Base-by-base conservation (phyloP, 2,797 vertebrate species). In the Manis crassicaudata region DNA sequence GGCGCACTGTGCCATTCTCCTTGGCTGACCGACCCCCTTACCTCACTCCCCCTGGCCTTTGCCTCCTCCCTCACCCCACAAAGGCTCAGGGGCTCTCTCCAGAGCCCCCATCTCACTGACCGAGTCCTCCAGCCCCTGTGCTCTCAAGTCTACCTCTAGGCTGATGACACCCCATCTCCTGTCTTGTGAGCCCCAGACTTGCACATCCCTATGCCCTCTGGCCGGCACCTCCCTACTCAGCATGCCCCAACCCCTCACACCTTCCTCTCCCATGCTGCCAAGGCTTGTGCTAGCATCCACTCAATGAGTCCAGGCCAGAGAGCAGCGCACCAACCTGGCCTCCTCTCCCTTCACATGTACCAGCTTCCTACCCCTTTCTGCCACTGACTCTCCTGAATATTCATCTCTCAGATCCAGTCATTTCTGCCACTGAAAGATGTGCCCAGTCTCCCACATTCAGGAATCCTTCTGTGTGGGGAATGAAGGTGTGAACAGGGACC, bases 291-390 rank as follows among this genome's bases (percentile, higher is more conserved):
- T 43, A 16, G 60, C 0, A 4, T 29, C 35, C 21, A 27, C 13
- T 25, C 20, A 46, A 3, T n/a, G 77, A 73, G 18, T 3, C 20
- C 70, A 73, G 70, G 23, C 37, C 20, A 37, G 11, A 52, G 32
- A 60, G 7, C 0, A 0, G 25, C 40, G 68, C 10, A 23, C 56
- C n/a, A 29, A 5, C 23, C 9, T 32, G 10, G 32, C 52, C 40
- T 43, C 27, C 6, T 32, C 46, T 18, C 13, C 63, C n/a, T n/a
- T 52, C 32, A 17, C 20, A 27, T 6, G 7, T 18, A 67, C 37
- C 8, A 32, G 62, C 18, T 5, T 63, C n/a, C 54, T 11, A 27
- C 16, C 17, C 35, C 58, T 23, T 80, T 14, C n/a, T 29, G 12
- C 0, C 0, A 25, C 7, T 2, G 1, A 25, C 72, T 50, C 73